Base-by-base conservation (phyloP, 35 echinoderm and acorn worm genomes). In the Stichopus chloronotus region DNA sequence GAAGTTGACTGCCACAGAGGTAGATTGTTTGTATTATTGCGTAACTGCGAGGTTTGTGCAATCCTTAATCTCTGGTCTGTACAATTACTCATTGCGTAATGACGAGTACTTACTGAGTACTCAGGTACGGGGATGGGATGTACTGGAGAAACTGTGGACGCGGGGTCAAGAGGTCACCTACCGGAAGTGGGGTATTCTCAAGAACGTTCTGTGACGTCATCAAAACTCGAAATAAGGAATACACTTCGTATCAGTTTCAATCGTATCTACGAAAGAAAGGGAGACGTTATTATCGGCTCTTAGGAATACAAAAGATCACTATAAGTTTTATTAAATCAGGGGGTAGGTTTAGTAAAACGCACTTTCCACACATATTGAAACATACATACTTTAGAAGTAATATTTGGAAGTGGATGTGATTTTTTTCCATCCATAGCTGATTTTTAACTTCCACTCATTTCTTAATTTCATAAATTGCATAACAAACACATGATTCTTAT, bases 31-130 rank as follows among this genome's bases (percentile, higher is more conserved):
- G 69, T 74, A 74, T 74, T 20, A 74, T n/a, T 83, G 80, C 19
- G 80, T 57, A 52, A 30, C 80, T n/a, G 80, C 25, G 5, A 83
- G 80, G 80, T 83, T 83, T 52, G 25, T 23, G 13, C 80, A 83
- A n/a, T 83, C 80, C 2, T 57, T 83, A 14, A 30, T 83, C 2
- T 53, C 6, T 14, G 80, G 80, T 83, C 19, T 83, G 80, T 83
- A 83, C 55, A 10, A 10, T 52, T 83, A 83, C 25, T 8, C 9
- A 14, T n/a, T n/a, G 11, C 20, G 19, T 57, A 13, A 83, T 53
- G 80, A 83, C 52, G 52, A 53, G 52, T 83, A 83, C 55, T 4
- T 53, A 21, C 6, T 83, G 16, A 53, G 9, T 83, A 83, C 13
- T 30, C 78, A 83, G 80, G 25, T 55, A 23, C 9, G 22, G 0